phyloP scores from a whole-genome alignment of 1,140 invertebrate genomes.

The Gyrodactylus bullatarudis region DNA sequence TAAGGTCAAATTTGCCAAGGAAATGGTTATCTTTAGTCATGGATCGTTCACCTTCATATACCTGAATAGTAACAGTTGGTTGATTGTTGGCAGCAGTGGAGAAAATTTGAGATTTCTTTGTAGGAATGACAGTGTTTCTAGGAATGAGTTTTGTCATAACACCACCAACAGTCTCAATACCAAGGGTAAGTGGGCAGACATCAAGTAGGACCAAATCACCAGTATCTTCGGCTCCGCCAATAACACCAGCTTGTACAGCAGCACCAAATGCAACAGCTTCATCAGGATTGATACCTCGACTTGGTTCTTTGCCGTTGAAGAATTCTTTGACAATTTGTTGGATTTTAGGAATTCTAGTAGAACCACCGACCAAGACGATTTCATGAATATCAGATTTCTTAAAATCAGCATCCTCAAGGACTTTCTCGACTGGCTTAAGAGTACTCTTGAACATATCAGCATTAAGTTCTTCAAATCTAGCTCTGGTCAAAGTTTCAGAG shows the following conservation, averaged over 20 bases:
- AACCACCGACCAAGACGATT: conserved; percentile 90
- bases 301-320: conserved; percentile 85
- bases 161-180: conserved; percentile 93
- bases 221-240: conserved; percentile 36
- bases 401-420: conserved; percentile 79
- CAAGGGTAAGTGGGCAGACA: conserved; percentile 85
- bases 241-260: conserved; percentile 70
- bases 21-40: conserved; percentile 98
- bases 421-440: conserved; percentile 49
- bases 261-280: conserved; percentile 47
- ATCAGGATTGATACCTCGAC: conserved; percentile 84
- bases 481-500: conserved; percentile 84
- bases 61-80: conserved; percentile 89
- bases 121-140: conserved; percentile 87
- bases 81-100: conserved; percentile 94
- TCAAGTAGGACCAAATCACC: conserved; percentile 80
- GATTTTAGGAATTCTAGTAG: conserved; percentile 90
- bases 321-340: conserved; percentile 94
- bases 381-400: conserved; percentile 94
- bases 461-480: conserved; percentile 96
- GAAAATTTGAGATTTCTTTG: conserved; percentile 98
- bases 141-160: conserved; percentile 97
- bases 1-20: conserved; percentile 83
- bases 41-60: conserved; percentile 78
- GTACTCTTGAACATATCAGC: conserved; percentile 94